A percentile compares a stretch with the other conserved stretches of the same genome.
phyloP scores from a whole-genome alignment of 2,797 vertebrate species.

The Ibycter americanus region DNA sequence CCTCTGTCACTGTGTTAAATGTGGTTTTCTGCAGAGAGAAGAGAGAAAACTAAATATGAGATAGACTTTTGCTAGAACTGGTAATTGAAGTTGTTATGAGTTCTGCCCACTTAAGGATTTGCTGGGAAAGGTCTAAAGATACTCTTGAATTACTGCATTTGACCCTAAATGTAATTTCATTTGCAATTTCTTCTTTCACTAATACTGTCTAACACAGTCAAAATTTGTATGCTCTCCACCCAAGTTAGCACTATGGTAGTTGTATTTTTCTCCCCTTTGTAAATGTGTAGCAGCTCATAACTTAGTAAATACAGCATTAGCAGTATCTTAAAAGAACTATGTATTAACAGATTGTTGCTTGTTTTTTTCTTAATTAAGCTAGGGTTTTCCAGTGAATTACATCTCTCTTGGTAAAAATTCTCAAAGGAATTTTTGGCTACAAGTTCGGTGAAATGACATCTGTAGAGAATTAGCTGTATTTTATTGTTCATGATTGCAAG shows the following conservation, averaged over 20 bases:
- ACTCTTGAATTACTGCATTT: slow-evolving; percentile 4
- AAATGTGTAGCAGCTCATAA: not conserved
- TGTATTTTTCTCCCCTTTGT: not conserved
- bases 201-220: not conserved
- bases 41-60: slow-evolving; percentile 38
- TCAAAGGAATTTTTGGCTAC: not conserved
- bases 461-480: not conserved
- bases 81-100: slow-evolving; percentile 53
- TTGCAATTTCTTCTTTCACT: not conserved
- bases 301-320: not conserved
- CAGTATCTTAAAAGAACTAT: not conserved
- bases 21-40: not conserved
- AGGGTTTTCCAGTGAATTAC: not conserved
- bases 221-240: not conserved
- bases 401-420: not conserved
- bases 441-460: not conserved
- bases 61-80: slow-evolving; percentile 16
- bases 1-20: slow-evolving; percentile 37
- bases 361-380: not conserved
- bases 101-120: slow-evolving; percentile 28
- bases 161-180: slow-evolving; percentile 43
- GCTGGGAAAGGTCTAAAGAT: slow-evolving; percentile 17
- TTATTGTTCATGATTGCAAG: not conserved
- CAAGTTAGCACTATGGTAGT: not conserved
- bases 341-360: not conserved